A percentile compares a stretch with the other conserved stretches of the same genome.
These are phyloP conservation scores for Drosophila borealis DNA, from an alignment of 2,888 invertebrate species.

Conservation along the genomic window DNA sequence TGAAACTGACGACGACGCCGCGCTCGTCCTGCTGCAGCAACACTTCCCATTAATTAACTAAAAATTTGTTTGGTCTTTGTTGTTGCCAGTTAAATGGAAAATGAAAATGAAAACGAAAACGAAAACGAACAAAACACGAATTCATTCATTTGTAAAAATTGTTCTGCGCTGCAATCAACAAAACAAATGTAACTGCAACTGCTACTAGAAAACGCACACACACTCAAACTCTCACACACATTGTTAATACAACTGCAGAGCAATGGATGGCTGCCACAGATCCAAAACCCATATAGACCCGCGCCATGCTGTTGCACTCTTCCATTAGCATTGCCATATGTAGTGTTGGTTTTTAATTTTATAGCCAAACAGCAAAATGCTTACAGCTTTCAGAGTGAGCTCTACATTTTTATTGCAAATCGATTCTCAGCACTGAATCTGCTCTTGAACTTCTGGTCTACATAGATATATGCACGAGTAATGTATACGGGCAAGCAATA, in stretches of 20 bases:
- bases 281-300: constrained; percentile 24
- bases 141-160: constrained; percentile 70
- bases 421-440: constrained; percentile 42
- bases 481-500: constrained; percentile 10
- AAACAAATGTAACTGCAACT: constrained; percentile 47
- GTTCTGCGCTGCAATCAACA: constrained; percentile 33
- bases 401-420: constrained; percentile 70
- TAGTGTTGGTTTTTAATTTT: constrained; percentile 77
- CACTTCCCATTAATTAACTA: constrained; percentile 66
- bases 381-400: constrained; percentile 55
- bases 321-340: constrained; percentile 7
- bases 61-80: constrained; percentile 49
- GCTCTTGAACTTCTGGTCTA: constrained; percentile 52
- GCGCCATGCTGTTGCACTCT: background rate
- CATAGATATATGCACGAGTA: background rate
- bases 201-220: constrained; percentile 29
- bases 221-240: constrained; percentile 17
- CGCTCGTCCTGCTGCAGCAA: constrained; percentile 12
- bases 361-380: constrained; percentile 70
- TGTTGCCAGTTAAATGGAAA: constrained; percentile 36
- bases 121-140: constrained; percentile 44
- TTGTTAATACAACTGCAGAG: background rate
- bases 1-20: constrained; percentile 33
- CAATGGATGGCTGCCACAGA: background rate
- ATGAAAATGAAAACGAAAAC: constrained; percentile 25